Base-by-base conservation (phyloP, 2,113 vertebrate species). In the Phainopepla nitens region DNA sequence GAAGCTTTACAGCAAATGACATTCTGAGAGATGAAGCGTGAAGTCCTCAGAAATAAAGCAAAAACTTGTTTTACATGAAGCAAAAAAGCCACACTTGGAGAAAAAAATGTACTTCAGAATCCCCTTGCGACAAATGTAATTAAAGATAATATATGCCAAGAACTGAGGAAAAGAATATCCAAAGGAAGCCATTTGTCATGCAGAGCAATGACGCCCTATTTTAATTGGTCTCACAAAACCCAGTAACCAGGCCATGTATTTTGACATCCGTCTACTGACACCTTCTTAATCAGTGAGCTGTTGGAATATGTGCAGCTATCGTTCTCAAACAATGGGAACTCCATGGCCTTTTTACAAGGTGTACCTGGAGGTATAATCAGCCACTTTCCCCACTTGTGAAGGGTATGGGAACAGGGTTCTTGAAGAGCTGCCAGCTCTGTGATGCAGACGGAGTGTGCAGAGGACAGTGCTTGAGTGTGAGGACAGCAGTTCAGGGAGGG, bases 141-240 rank as follows among this genome's bases (percentile, higher is more conserved):
- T 82, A 83, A 47, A 93, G 73, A 80, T 73, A 96, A 91, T 41
- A 50, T 58, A 62, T 73, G 71, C 66, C 66, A 88, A 91, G 85
- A 93, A 70, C 9, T 36, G 84, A 88, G 50, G 58, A 69, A 88
- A 82, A 73, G 82, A 90, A 54, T 62, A 88, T 68, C 39, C 64
- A 80, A 78, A 93, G 82, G 71, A 95, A 96, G 78, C 39, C 71
- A 88, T 95, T 96, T 96, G 82, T 96, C 90, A 86, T 39, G 51
- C 56, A 77, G 90, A 90, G 70, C 62, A 88, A 47, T 77, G 82
- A 86, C 0, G 0, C 16, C 22, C 31, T 70, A 25, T 88, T 96
- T 91, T 93, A 94, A 92, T 83, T 94, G 79, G 70, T 86, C 84
- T 93, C 54, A 64, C 79, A 86, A 96, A 92, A 60, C 51, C 42